These are phyloP conservation scores for Pitta sordida DNA, from an alignment of 2,113 vertebrate species.

Conservation along the genomic window DNA sequence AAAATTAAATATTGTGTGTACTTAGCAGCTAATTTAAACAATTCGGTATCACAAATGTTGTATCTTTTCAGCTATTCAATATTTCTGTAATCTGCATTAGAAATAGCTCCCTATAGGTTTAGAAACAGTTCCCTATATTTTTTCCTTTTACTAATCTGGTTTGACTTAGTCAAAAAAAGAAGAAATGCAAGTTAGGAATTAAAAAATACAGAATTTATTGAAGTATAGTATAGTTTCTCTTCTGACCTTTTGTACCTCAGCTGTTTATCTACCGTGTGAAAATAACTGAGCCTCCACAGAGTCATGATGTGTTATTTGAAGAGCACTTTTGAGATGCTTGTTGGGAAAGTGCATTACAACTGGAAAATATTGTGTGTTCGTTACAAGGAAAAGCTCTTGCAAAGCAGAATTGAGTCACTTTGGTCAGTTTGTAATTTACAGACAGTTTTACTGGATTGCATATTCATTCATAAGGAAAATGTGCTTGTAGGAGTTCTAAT, in stretches of 20 bases:
- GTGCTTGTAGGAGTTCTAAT: background rate
- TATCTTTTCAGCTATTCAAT: background rate
- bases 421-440: background rate
- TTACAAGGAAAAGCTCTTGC: background rate
- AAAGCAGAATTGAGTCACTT: background rate
- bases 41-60: background rate
- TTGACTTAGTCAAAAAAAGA: background rate
- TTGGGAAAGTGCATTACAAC: background rate
- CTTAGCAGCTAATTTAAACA: slow-evolving; percentile 15
- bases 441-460: background rate
- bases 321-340: background rate
- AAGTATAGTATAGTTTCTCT: background rate
- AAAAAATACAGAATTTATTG: background rate
- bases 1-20: slow-evolving; percentile 19
- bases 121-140: background rate
- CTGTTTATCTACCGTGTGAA: background rate
- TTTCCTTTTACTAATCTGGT: background rate
- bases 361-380: background rate
- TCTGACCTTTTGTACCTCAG: background rate
- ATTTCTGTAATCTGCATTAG: background rate
- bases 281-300: background rate
- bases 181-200: background rate
- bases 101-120: background rate
- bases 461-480: background rate
- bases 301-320: background rate